phyloP scores from a whole-genome alignment of 2,113 vertebrate species.

The Ahaetulla prasina region DNA sequence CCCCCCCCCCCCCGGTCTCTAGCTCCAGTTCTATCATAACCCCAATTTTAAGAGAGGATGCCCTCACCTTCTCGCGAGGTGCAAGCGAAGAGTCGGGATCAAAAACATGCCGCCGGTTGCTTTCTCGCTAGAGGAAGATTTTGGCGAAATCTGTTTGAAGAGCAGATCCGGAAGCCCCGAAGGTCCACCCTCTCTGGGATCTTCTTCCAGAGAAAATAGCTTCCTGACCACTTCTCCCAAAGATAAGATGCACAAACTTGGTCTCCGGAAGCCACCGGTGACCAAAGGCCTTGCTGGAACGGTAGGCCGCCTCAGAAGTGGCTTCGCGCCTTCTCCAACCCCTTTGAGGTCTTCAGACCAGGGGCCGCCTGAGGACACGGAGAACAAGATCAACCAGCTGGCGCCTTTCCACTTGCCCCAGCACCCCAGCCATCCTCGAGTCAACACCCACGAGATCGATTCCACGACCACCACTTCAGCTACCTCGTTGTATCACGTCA shows the following conservation, averaged over 20 bases:
- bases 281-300: background rate
- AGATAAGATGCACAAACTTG: background rate
- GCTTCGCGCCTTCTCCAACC: background rate
- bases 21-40: slow-evolving; percentile 38
- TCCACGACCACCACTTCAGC: slow-evolving; percentile 10
- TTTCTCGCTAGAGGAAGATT: background rate
- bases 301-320: background rate
- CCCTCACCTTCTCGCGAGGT: slow-evolving; percentile 22
- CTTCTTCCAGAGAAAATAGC: rapidly evolving
- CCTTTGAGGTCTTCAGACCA: background rate
- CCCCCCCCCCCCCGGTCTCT: background rate
- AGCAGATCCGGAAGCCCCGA: background rate
- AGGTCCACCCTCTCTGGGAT: background rate
- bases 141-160: slow-evolving; percentile 17
- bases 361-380: background rate
- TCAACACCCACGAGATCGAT: background rate
- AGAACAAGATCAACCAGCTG: background rate
- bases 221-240: background rate
- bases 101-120: slow-evolving; percentile 18
- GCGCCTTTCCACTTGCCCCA: background rate
- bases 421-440: background rate
- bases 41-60: slow-evolving; percentile 39
- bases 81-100: slow-evolving; percentile 25
- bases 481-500: background rate
- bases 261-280: slow-evolving; percentile 7